Conservation (phyloP, 2,113 vertebrate genomes). For the Taxidea taxus region DNA sequence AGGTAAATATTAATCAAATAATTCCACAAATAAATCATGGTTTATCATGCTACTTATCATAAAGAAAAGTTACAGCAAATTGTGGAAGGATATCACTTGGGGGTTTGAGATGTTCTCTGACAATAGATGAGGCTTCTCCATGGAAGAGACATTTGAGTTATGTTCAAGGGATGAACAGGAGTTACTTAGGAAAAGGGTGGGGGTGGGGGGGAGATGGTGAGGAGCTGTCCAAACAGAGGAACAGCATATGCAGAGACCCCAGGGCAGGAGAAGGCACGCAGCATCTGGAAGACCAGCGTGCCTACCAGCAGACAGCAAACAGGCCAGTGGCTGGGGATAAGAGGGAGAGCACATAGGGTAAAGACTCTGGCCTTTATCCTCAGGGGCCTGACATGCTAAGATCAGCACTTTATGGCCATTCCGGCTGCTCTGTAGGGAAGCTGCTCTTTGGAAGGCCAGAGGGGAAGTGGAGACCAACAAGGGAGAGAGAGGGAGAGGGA, state of each 20-base stretch:
- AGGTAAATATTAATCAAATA: constrained; percentile 20
- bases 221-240: not conserved
- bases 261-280: not conserved
- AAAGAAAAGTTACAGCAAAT: not conserved
- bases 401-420: not conserved
- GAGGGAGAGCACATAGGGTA: not conserved
- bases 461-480: not conserved
- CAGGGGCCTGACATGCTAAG: not conserved
- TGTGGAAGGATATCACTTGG: not conserved
- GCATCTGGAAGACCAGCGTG: not conserved
- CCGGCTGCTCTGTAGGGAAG: not conserved
- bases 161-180: not conserved
- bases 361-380: not conserved
- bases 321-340: not conserved
- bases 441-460: not conserved
- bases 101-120: not conserved
- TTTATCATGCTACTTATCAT: not conserved
- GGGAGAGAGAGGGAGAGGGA: not conserved
- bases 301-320: not conserved
- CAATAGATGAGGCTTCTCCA: not conserved
- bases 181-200: not conserved
- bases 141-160: not conserved
- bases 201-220: not conserved
- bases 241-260: not conserved
- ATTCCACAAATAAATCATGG: not conserved